These are phyloP conservation scores for Amphiprion ocellaris DNA, from an alignment of 2,113 vertebrate genomes.

Conservation along the genomic window DNA sequence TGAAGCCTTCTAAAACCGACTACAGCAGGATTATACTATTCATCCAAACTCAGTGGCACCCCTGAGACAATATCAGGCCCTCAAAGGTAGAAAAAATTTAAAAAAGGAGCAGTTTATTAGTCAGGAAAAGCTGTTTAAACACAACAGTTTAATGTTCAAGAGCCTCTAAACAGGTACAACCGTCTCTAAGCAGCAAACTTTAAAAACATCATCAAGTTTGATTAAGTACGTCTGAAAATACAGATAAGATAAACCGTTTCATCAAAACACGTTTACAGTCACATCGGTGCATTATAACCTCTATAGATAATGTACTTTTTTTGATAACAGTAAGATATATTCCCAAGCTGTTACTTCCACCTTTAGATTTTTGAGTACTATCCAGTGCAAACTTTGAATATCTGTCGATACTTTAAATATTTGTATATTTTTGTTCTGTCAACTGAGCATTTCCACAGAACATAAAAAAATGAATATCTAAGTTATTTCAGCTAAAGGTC, in stretches of 20 bases:
- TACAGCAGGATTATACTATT: neutral
- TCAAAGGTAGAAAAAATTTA: neutral
- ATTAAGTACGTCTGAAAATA: neutral
- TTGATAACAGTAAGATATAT: neutral
- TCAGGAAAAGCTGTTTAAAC: neutral
- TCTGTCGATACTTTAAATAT: neutral
- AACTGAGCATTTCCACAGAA: conserved; percentile 10
- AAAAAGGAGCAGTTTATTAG: neutral
- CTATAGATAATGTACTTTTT: conserved; percentile 1
- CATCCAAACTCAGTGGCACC: neutral
- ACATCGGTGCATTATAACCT: neutral
- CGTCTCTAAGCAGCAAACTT: neutral
- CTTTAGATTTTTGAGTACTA: neutral
- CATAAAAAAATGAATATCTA: neutral
- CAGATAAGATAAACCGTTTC: neutral
- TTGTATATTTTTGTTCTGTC: conserved; percentile 15
- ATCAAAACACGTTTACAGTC: neutral
- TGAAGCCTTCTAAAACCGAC: neutral
- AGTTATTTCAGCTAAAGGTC: conserved; percentile 51
- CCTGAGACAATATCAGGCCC: neutral
- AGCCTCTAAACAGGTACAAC: neutral
- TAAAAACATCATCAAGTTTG: neutral
- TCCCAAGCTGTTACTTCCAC: neutral
- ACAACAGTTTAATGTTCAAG: neutral
- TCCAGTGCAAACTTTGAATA: neutral